These are phyloP conservation scores for Callospermophilus lateralis DNA, from an alignment of 2,113 vertebrate species.

Conservation along the genomic window DNA sequence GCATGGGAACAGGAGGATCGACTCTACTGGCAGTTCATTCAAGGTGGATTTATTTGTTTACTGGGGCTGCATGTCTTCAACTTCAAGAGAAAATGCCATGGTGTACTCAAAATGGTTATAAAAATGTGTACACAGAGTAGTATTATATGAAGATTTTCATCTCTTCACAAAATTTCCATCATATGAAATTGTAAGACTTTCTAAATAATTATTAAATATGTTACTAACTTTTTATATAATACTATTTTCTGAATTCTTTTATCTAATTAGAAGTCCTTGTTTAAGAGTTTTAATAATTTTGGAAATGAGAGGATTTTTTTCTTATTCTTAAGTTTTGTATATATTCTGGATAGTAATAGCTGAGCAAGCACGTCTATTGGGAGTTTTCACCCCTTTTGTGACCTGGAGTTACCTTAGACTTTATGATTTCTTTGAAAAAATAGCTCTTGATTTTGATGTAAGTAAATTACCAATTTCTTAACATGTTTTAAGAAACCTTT, in stretches of 20 bases:
- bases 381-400: background rate
- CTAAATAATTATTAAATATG: background rate
- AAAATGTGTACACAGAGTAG: background rate
- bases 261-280: background rate
- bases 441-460: background rate
- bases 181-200: background rate
- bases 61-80: background rate
- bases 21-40: background rate
- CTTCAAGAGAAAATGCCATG: background rate
- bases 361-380: background rate
- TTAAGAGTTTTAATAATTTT: background rate
- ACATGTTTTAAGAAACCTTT: background rate
- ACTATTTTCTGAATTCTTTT: background rate
- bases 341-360: background rate
- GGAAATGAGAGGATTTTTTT: background rate
- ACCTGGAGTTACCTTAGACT: background rate
- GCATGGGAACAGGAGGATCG: accelerated
- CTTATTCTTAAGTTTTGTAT: background rate
- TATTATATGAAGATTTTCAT: background rate
- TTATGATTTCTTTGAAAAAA: background rate
- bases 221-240: background rate
- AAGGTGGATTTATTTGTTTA: background rate
- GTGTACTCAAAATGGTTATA: background rate
- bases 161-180: background rate
- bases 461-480: background rate